Evolutionary conservation across 1,140 invertebrate genomes (phyloP).

Genomic region (Cotesia chilonis): DNA sequence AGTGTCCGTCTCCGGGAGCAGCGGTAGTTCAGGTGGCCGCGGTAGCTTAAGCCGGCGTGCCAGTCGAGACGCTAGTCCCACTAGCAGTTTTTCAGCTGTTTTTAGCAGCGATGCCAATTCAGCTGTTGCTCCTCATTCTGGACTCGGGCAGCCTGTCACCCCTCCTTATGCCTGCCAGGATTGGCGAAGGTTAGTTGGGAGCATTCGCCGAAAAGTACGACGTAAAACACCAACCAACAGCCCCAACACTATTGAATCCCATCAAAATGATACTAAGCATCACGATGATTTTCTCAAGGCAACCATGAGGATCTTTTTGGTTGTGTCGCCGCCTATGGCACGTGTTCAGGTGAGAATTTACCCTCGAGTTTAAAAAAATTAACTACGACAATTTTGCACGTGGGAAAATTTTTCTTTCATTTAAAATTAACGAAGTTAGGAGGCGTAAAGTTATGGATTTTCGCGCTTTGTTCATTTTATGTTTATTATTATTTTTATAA

Average conservation of each 20-base stretch:
- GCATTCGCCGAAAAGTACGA: slow-evolving; percentile 60
- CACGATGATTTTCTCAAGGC: slow-evolving; percentile 71
- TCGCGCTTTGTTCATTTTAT: too few relatives aligned
- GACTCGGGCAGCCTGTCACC: slow-evolving; percentile 38
- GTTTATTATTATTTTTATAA: too few relatives aligned
- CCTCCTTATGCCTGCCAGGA: slow-evolving; percentile 52
- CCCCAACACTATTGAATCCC: slow-evolving; percentile 24
- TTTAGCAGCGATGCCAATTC: slow-evolving; percentile 39
- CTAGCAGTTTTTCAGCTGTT: slow-evolving; percentile 43
- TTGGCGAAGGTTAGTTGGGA: slow-evolving; percentile 63
- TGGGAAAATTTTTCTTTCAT: too few relatives aligned
- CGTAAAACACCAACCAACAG: slow-evolving; percentile 49
- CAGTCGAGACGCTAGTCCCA: slow-evolving; percentile 58
- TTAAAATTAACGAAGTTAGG: too few relatives aligned
- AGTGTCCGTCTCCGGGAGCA: slow-evolving; percentile 56
- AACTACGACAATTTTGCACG: too few relatives aligned
- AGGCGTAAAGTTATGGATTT: too few relatives aligned
- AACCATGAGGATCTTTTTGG: slow-evolving; percentile 74
- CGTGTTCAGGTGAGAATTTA: slow-evolving; percentile 69
- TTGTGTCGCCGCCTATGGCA: slow-evolving; percentile 72
- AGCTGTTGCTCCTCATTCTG: slow-evolving; percentile 17
- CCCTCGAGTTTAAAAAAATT: too few relatives aligned
- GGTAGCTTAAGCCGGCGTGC: slow-evolving; percentile 53
- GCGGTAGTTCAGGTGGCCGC: slow-evolving; percentile 47
- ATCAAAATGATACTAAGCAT: slow-evolving; percentile 17